phyloP scores from a whole-genome alignment of 2,888 invertebrate species.

The Polydrusus pterygomalis region DNA sequence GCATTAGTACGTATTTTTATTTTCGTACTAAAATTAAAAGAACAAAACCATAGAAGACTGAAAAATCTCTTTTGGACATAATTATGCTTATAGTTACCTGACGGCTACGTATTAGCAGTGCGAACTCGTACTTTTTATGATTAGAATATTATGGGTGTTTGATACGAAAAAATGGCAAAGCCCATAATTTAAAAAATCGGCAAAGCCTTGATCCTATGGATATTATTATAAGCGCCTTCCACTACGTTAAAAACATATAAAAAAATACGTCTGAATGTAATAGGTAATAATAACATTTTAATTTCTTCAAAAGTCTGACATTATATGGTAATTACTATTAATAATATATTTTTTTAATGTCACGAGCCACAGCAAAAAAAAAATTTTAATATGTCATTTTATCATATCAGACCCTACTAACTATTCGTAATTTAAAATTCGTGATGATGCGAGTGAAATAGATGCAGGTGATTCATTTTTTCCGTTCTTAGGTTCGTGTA shows the following conservation, averaged over 20 bases:
- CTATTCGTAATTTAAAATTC: conserved; percentile 39
- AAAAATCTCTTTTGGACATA: too few species aligned
- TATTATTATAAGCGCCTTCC: too few species aligned
- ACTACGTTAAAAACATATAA: neutral
- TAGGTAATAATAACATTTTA: conserved; percentile 41
- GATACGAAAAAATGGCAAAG: too few species aligned
- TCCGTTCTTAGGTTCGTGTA: conserved; percentile 41
- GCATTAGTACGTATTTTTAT: too few species aligned
- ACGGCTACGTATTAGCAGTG: too few species aligned
- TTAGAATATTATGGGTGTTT: too few species aligned
- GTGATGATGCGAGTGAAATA: conserved; percentile 48
- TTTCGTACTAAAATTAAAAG: too few species aligned
- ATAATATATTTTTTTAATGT: conserved; percentile 33
- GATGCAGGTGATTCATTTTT: conserved; percentile 48
- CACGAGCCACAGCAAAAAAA: conserved; percentile 39
- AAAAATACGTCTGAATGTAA: neutral
- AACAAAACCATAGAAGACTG: too few species aligned
- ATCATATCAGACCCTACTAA: conserved; percentile 33
- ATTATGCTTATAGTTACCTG: too few species aligned
- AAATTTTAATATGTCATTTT: conserved; percentile 49
- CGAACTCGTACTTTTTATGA: too few species aligned
- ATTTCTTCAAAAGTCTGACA: conserved; percentile 36
- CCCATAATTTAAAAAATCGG: too few species aligned
- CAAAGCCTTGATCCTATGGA: too few species aligned
- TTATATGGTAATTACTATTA: conserved; percentile 47